Conservation (phyloP, 2,113 vertebrate species). For the Psittacara wagleri region DNA sequence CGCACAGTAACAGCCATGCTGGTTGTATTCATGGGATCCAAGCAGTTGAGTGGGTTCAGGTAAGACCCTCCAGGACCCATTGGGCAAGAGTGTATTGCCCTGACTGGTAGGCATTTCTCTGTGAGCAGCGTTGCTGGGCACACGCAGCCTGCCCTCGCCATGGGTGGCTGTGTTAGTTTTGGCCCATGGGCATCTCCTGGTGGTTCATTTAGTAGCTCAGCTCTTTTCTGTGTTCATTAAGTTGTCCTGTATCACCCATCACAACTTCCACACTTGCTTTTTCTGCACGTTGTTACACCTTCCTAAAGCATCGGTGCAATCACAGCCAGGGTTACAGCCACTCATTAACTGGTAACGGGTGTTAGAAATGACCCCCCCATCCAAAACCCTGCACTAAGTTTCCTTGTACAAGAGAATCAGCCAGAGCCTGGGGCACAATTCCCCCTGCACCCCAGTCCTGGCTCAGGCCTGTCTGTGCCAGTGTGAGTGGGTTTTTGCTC, state of each 20-base stretch:
- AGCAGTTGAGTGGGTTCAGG: background rate
- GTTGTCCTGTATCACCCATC: background rate
- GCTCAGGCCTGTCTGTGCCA: background rate
- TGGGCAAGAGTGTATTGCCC: background rate
- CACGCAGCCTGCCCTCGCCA: rapidly evolving
- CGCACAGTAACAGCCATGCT: background rate
- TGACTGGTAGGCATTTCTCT: rapidly evolving
- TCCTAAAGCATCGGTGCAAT: background rate
- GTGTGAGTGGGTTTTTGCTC: rapidly evolving
- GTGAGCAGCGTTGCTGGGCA: background rate
- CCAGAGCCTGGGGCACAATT: background rate
- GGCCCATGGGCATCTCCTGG: background rate
- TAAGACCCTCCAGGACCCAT: background rate
- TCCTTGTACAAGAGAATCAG: background rate
- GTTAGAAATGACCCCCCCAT: background rate
- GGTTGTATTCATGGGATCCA: background rate
- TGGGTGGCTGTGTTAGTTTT: background rate
- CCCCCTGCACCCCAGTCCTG: background rate
- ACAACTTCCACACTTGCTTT: background rate
- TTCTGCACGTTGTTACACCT: background rate
- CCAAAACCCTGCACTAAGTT: background rate
- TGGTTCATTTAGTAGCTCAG: background rate
- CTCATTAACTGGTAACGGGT: rapidly evolving
- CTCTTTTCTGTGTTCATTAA: background rate
- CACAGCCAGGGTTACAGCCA: background rate